Base-by-base conservation (phyloP, 1,140 invertebrate species). In the Caenorhabditis latens region DNA sequence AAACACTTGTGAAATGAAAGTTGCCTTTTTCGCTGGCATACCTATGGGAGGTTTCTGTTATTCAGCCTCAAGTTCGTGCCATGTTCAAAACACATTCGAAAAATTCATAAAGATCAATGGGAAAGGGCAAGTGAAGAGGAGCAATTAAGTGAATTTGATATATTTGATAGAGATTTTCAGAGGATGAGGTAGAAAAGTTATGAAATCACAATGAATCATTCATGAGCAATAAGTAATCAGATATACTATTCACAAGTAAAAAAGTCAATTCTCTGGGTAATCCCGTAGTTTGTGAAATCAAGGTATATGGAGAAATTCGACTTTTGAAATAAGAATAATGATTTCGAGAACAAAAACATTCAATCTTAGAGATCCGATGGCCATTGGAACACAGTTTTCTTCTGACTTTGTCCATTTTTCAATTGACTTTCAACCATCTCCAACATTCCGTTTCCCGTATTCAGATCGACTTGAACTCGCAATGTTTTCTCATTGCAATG, bases 401-500 rank as follows among this genome's bases (percentile, higher is more conserved):
- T 63, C 21, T 63, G 61, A 11, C 61, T 63, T 8, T 21, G 9
- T 40, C 61, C 61, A 63, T 63, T 8, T 14, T 63, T 63, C 24
- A 40, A 63, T 32, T 63, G 61, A 32, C 24, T 32, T 32, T 50
- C 71, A 11, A 24, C 46, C 7, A 8, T 50, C 53, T 79, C 71
- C n/a, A 79, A 2, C 2, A 46, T 71, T 19, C 40, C 65, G 19
- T 19, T 46, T 43, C 65, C 40, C 4, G 65, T 71, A 24, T 4
- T 19, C 8, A 48, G 2, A 24, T 79, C n/a, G 7, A 79, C 11
- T 79, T 79, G 14, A 11, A 79, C 4, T 79, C 46, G 32, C 11
- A 79, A 24, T 13, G 71, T 48, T 50, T 79, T 79, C 46, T 79
- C 71, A 11, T 24, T 79, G 46, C 71, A 50, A 13, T 24, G 14